Evolutionary conservation across 2,888 invertebrate species (phyloP), one percentile per base, ranked within the genome.

Genomic region (Poecilobothrus nobilitatus): DNA sequence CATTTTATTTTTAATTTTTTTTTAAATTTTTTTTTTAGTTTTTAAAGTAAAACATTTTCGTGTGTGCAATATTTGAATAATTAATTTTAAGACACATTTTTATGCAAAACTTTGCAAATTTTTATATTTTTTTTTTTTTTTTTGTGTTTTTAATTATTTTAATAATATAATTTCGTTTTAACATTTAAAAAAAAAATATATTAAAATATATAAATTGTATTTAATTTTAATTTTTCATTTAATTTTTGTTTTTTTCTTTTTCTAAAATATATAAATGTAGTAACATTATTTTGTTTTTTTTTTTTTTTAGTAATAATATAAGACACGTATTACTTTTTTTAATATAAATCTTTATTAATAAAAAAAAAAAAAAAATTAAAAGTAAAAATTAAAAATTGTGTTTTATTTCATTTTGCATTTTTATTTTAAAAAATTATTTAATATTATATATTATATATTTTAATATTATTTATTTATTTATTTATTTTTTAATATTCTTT

Each of bases 151-250:
- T n/a, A n/a, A n/a, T n/a, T n/a, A n/a, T n/a, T n/a, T n/a, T n/a
- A n/a, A n/a, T n/a, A n/a, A 34, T 34, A 37, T 37, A 37, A 10
- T 53, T n/a, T 53, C n/a, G 53, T 53, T 53, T 53, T 53, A 53
- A 53, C 15, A 53, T 53, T 53, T 53, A 53, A 53, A 53, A 53
- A 53, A 53, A 53, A 53, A 53, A 53, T 53, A 53, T 53, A 53
- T 53, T 12, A 12, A 53, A 10, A 53, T 53, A 53, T 53, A 15
- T 41, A 41, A 12, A 41, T 41, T 53, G 53, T 53, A 4, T 53
- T n/a, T n/a, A n/a, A n/a, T n/a, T n/a, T n/a, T n/a, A 44, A 9
- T 12, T 44, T 12, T 53, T 53, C 18, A 53, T 53, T 53, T 3
- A 15, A 1, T 53, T 53, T 4, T 53, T 18, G 1, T 53, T 18